Evolutionary conservation across 2,113 vertebrate species (phyloP).

Genomic region (Sinocyclocheilus maitianheensis): DNA sequence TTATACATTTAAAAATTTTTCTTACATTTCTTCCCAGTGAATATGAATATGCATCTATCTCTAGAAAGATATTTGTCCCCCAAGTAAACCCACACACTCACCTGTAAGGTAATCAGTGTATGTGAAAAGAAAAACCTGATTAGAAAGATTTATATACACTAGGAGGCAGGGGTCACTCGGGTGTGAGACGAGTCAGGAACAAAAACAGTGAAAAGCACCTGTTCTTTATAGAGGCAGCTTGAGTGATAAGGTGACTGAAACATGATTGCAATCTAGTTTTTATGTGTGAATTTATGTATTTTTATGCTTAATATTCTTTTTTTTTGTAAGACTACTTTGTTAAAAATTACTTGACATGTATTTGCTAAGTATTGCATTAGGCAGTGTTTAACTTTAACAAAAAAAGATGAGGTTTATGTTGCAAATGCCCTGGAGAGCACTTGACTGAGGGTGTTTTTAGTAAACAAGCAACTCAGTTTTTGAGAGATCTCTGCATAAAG

Average conservation of each 20-base stretch:
- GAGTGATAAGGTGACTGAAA: constrained; percentile 13
- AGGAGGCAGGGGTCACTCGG: constrained; percentile 66
- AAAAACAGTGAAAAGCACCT: constrained; percentile 68
- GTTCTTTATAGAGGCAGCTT: constrained; percentile 36
- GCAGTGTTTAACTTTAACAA: neutral
- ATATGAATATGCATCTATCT: too few species aligned
- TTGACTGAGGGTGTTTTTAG: constrained; percentile 33
- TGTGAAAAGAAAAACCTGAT: constrained; percentile 73
- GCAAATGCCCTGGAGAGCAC: constrained; percentile 16
- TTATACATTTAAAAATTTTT: too few species aligned
- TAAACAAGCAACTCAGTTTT: constrained; percentile 37
- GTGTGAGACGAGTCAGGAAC: constrained; percentile 71
- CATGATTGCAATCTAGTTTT: neutral
- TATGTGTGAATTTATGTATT: constrained; percentile 8
- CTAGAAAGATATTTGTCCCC: neutral
- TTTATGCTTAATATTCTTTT: neutral
- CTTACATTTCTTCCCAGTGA: too few species aligned
- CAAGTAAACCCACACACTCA: constrained; percentile 55
- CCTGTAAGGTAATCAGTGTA: constrained; percentile 64
- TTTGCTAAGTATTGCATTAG: neutral
- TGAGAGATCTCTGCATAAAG: constrained; percentile 32
- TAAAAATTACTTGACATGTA: neutral
- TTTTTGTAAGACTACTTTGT: neutral
- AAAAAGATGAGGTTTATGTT: constrained; percentile 16
- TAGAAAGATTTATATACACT: constrained; percentile 58